Evolutionary conservation across 2,113 vertebrate genomes (phyloP), one percentile per base, ranked within the genome.

Genomic region (Oenanthe oenanthe): DNA sequence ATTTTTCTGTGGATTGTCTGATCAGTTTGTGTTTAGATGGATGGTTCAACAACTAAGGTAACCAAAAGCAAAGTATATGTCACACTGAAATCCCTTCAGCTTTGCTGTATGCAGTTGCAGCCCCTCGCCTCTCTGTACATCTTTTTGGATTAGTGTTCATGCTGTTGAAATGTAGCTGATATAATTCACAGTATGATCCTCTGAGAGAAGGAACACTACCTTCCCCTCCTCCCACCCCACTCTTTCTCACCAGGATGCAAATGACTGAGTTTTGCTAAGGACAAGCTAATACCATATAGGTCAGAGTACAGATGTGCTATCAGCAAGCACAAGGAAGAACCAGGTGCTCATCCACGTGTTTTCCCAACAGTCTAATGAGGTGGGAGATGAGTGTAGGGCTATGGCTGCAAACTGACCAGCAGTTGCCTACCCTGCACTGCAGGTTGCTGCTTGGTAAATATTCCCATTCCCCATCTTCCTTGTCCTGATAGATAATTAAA

Each of bases 311-410:
- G 19, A 7, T 7, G 8, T 12, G 24, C 42, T 2, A 1, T 40
- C 42, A 36, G 31, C 29, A 45, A 17, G 48, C 17, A 62, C 28
- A 31, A 74, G 51, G 32, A 61, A 62, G 53, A 0, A 1, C 8
- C 15, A 38, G 22, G 10, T 17, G 20, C 18, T 58, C 0, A 0
- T 36, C 48, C 26, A 42, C 56, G 9, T 1, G 6, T 29, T 40
- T 31, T 22, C 50, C 29, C 22, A 21, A 3, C 5, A 31, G 3
- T 16, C 6, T 15, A 7, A 22, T 0, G 3, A 70, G 24, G 34
- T 40, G 20, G 57, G 8, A 21, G 28, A n/a, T 21, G 17, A 14
- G 9, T 25, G 19, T 2, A 17, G 50, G 31, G 9, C 38, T 62
- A 26, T 72, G n/a, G 17, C 36, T 31, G n/a, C 13, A 68, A 75